Percentiles rank a stretch among this genome's conserved stretches.
Conservation (phyloP, 2,797 vertebrate genomes). For the Sebastes steindachneri region DNA sequence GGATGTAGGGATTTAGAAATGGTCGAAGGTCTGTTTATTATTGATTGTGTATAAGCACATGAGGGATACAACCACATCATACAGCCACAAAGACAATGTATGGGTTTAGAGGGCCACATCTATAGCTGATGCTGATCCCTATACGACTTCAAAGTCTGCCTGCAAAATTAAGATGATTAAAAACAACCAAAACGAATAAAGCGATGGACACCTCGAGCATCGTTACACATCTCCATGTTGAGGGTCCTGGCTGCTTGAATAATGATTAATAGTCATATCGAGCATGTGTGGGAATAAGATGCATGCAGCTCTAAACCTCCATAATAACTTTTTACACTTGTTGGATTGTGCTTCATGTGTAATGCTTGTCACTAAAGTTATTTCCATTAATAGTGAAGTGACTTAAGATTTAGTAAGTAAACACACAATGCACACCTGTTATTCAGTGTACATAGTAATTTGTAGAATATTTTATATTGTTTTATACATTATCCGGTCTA, state of each 20-base stretch:
- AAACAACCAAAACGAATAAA: neutral
- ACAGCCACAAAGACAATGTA: conserved; percentile 36
- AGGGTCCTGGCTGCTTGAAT: neutral
- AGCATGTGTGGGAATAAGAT: neutral
- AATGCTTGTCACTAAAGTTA: neutral
- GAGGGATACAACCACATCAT: conserved; percentile 30
- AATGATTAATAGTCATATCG: conserved; percentile 17
- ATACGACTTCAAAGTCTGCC: conserved; percentile 28
- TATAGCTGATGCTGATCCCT: conserved; percentile 29
- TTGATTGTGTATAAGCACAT: conserved; percentile 53
- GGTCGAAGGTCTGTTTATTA: conserved; percentile 30
- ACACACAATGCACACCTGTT: neutral
- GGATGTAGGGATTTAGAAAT: conserved; percentile 12
- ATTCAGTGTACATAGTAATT: neutral
- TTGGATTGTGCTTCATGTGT: neutral
- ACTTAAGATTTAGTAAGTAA: neutral
- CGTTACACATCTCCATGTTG: neutral
- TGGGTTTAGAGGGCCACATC: conserved; percentile 38
- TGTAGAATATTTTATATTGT: neutral
- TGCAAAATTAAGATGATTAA: conserved; percentile 18
- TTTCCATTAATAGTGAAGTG: conserved; percentile 5
- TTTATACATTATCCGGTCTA: neutral
- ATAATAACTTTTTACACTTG: conserved; percentile 23
- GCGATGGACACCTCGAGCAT: neutral
- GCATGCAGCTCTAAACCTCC: neutral